phyloP scores from a whole-genome alignment of 2,888 invertebrate genomes.

The Antitype chi region DNA sequence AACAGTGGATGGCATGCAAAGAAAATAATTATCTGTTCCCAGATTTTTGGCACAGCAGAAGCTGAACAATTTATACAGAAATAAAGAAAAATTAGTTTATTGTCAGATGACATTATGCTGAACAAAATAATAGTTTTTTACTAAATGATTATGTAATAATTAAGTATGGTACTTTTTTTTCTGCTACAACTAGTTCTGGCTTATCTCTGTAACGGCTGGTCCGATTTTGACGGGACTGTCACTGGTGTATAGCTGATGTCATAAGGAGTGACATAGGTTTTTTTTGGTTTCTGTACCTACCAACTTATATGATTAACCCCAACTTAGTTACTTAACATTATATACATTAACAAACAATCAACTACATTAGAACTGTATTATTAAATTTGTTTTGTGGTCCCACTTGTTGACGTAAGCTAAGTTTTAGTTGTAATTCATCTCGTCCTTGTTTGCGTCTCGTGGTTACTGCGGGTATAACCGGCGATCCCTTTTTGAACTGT shows the following conservation, averaged over 20 bases:
- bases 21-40: not conserved
- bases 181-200: too few relatives aligned
- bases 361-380: slow-evolving; percentile 19
- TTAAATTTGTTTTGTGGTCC: slow-evolving; percentile 24
- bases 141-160: too few relatives aligned
- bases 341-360: not conserved
- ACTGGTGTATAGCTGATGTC: too few relatives aligned
- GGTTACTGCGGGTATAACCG: slow-evolving; percentile 14
- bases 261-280: too few relatives aligned
- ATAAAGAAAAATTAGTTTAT: too few relatives aligned
- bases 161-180: too few relatives aligned
- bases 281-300: not conserved
- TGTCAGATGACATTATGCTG: too few relatives aligned
- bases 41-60: too few relatives aligned
- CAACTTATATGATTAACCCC: not conserved
- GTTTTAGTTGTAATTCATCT: slow-evolving; percentile 14
- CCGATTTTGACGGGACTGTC: too few relatives aligned
- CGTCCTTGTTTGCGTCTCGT: not conserved
- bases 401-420: slow-evolving; percentile 25
- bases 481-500: slow-evolving; percentile 10
- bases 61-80: too few relatives aligned
- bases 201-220: too few relatives aligned
- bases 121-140: too few relatives aligned
- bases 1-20: not conserved
- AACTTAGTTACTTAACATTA: not conserved